Evolutionary conservation across 2,113 vertebrate genomes (phyloP), one percentile per base, ranked within the genome.

Genomic region (Ameiurus melas): DNA sequence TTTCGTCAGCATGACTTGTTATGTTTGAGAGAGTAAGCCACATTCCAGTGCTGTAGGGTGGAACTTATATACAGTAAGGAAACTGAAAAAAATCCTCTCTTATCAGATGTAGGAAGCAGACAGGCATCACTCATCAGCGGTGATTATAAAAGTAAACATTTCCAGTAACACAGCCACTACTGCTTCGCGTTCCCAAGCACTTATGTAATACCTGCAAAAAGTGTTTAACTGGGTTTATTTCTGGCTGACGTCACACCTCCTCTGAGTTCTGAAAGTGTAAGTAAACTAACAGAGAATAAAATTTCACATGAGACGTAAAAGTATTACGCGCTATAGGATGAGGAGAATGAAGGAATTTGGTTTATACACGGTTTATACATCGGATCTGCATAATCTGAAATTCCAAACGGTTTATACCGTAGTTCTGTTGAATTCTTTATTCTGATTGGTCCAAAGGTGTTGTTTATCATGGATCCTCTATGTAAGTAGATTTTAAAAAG

Each of bases 81-180:
- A 87, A n/a, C 20, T 12, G 13, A 33, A 80, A 55, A 55, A 87
- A 20, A 33, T 79, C 39, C 58, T 51, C 10, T 22, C n/a, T 60
- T 86, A 33, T 80, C 85, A 80, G 39, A 80, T 66, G 9, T 13
- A 66, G 57, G 85, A 79, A 14, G 33, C 33, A 83, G n/a, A 14
- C 20, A 0, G 17, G 17, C 9, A 82, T 33, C 22, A 7, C 19
- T 83, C n/a, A 62, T 12, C 14, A 83, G 22, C 22, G 10, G 9
- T 10, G 3, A 27, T 78, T 22, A 75, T 39, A 4, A 78, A n/a
- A 47, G 73, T 58, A 58, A 85, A 77, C 55, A 43, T 39, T 20
- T 58, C 51, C 62, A 73, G 68, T 75, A 19, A 36, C 9, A 73
- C 30, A 39, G 17, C 66, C 30, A 85, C 85, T 14, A 27, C 16